Percentiles rank a stretch among this genome's conserved stretches.
These are phyloP conservation scores for Pyxicephalus adspersus DNA, from an alignment of 2,113 vertebrate genomes.

Conservation along the genomic window DNA sequence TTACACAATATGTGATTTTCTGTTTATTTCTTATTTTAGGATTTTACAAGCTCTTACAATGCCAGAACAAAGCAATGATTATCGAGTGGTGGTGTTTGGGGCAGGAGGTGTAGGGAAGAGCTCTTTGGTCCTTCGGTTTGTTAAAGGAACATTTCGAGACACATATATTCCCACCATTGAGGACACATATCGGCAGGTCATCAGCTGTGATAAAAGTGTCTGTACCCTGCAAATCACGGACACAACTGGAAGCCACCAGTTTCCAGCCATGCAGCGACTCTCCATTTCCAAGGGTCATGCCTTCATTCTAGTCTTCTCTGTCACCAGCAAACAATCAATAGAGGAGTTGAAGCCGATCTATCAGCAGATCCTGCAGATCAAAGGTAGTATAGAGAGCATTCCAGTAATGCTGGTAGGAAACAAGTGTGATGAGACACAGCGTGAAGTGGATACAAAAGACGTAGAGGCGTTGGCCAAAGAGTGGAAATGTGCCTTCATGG, in stretches of 20 bases:
- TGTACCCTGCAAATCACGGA: constrained; percentile 97
- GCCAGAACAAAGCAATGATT: constrained; percentile 97
- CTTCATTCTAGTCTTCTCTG: constrained; percentile 95
- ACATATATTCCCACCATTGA: constrained; percentile 96
- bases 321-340: constrained; percentile 94
- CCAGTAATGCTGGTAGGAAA: constrained; percentile 97
- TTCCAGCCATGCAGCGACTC: constrained; percentile 95
- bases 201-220: constrained; percentile 97
- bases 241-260: constrained; percentile 96
- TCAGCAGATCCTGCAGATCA: constrained; percentile 94
- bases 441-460: constrained; percentile 90
- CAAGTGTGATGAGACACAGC: constrained; percentile 95
- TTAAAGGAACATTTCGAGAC: constrained; percentile 95
- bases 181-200: constrained; percentile 96
- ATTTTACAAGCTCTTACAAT: constrained; percentile 71
- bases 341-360: constrained; percentile 97
- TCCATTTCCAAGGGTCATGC: constrained; percentile 97
- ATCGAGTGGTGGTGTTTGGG: constrained; percentile 94
- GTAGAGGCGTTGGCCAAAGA: constrained; percentile 89
- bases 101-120: constrained; percentile 95
- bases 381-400: constrained; percentile 90
- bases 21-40: constrained; percentile 49
- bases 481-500: constrained; percentile 98
- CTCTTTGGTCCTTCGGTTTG: constrained; percentile 94
- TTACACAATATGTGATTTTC: background rate